Conservation (phyloP, 1,140 invertebrate species). For the Listronotus bonariensis region DNA sequence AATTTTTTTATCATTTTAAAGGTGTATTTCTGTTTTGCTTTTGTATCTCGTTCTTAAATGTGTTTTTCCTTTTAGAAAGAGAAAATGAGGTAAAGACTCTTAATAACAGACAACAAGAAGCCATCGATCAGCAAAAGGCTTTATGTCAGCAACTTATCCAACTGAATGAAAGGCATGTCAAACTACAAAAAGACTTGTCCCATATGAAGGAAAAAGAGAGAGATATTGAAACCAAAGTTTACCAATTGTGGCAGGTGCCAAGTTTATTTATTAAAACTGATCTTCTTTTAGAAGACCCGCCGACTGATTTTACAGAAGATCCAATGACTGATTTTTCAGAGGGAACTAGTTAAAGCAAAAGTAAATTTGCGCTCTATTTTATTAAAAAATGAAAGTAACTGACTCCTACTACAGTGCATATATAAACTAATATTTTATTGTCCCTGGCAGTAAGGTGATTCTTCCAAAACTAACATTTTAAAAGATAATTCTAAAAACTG, state of each 20-base stretch:
- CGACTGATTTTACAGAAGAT: conserved; percentile 35
- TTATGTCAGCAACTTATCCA: conserved; percentile 46
- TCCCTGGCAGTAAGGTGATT: no score
- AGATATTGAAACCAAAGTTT: conserved; percentile 48
- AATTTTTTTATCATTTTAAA: no score
- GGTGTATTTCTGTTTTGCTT: no score
- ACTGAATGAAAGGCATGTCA: conserved; percentile 48
- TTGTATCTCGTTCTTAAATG: background rate
- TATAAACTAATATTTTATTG: no score
- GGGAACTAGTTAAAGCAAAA: conserved; percentile 13
- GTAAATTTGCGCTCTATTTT: no score
- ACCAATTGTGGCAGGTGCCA: conserved; percentile 52
- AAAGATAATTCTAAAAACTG: no score
- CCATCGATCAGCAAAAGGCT: conserved; percentile 43
- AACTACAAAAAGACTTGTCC: conserved; percentile 48
- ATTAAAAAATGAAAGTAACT: no score
- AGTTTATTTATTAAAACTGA: conserved; percentile 52
- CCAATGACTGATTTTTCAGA: conserved; percentile 12
- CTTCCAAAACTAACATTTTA: no score
- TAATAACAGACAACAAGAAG: conserved; percentile 45
- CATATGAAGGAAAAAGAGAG: conserved; percentile 47
- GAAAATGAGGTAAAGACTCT: conserved; percentile 52
- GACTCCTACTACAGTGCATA: no score
- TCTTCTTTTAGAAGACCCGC: conserved; percentile 28
- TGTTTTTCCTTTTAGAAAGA: conserved; percentile 46